Conservation (phyloP, 2,797 vertebrate species). For the Hyperoplus immaculatus region DNA sequence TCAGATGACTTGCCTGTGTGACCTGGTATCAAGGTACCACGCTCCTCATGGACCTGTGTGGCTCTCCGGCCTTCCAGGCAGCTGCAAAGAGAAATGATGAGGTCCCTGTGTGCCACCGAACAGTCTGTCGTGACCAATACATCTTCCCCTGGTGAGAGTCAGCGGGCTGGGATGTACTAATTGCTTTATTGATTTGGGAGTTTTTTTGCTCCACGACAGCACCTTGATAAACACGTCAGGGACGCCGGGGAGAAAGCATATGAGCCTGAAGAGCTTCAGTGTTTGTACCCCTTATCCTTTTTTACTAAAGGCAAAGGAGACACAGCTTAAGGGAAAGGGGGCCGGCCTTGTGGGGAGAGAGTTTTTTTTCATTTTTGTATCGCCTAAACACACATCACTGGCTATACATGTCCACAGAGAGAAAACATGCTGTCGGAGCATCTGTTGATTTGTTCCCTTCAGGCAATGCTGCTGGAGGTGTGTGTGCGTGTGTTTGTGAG, state of each 20-base stretch:
- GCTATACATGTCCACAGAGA: constrained; percentile 61
- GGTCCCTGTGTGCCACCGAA: constrained; percentile 50
- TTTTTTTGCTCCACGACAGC: constrained; percentile 66
- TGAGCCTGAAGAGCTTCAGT: constrained; percentile 47
- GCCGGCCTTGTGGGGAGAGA: constrained; percentile 26
- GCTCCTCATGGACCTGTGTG: too few species aligned
- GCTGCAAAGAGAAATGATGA: constrained; percentile 63
- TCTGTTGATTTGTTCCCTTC: constrained; percentile 56
- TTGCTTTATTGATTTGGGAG: constrained; percentile 83
- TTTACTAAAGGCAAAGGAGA: constrained; percentile 32
- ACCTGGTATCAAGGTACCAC: constrained; percentile 11
- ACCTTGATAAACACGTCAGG: constrained; percentile 82
- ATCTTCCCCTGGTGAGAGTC: constrained; percentile 70
- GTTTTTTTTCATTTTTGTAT: neutral
- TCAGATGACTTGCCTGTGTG: constrained; percentile 28
- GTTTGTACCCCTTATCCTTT: constrained; percentile 41
- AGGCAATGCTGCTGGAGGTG: constrained; percentile 51
- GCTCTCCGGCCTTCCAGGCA: constrained; percentile 39
- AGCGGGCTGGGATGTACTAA: constrained; percentile 78
- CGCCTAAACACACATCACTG: constrained; percentile 43
- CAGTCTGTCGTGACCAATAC: constrained; percentile 70
- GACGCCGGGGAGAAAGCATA: constrained; percentile 59
- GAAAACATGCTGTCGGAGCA: constrained; percentile 63
- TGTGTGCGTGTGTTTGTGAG: constrained; percentile 4
- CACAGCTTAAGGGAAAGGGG: constrained; percentile 41